These are phyloP conservation scores for Chiridota heheva DNA, from an alignment of 35 echinoderm and acorn worm species.

Conservation along the genomic window DNA sequence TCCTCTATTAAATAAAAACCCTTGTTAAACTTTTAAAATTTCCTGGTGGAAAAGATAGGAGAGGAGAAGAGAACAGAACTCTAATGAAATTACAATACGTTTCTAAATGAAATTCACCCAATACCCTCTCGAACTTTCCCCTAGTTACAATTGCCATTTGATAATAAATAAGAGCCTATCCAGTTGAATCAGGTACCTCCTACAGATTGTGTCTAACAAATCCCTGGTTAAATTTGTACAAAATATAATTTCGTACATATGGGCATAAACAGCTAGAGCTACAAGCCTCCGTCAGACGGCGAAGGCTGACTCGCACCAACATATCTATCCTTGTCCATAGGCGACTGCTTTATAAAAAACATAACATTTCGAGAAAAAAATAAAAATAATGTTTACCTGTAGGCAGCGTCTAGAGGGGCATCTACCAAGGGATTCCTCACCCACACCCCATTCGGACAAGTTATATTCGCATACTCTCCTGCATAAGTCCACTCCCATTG, in stretches of 20 bases:
- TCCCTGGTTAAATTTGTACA: too few species aligned
- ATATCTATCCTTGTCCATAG: background rate
- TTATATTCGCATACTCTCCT: constrained; percentile 59
- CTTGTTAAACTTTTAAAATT: too few species aligned
- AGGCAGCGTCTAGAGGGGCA: constrained; percentile 3
- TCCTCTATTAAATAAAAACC: too few species aligned
- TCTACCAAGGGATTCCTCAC: background rate
- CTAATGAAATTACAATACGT: too few species aligned
- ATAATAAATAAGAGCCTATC: too few species aligned
- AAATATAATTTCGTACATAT: background rate
- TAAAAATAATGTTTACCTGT: constrained; percentile 7
- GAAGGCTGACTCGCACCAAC: background rate
- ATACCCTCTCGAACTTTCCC: too few species aligned
- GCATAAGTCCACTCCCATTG: constrained; percentile 70
- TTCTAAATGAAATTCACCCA: too few species aligned
- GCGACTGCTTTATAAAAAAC: background rate
- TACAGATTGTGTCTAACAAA: too few species aligned
- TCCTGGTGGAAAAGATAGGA: too few species aligned
- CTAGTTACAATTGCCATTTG: too few species aligned
- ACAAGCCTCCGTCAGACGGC: background rate
- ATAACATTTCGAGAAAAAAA: background rate
- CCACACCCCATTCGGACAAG: constrained; percentile 79
- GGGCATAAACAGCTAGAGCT: background rate
- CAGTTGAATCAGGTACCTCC: too few species aligned
- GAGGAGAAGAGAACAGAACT: too few species aligned